These are phyloP conservation scores for Bubo blakistoni DNA, from an alignment of 2,113 vertebrate genomes.

Conservation along the genomic window DNA sequence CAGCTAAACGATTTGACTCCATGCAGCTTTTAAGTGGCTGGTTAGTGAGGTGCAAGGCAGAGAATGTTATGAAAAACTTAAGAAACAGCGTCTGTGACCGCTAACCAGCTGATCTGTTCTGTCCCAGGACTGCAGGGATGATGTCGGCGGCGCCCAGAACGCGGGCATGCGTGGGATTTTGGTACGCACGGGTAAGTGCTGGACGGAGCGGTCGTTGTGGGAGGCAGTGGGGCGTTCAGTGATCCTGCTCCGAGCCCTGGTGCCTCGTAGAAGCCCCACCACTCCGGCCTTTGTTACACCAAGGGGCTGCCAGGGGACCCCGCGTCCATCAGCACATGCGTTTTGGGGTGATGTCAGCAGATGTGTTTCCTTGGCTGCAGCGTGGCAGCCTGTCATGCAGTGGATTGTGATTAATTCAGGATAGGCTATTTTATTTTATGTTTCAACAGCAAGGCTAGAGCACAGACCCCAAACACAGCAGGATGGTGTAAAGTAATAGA, in stretches of 20 bases:
- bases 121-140: slow-evolving; percentile 88
- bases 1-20: not conserved
- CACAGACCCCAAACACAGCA: not conserved
- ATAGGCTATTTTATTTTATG: no score
- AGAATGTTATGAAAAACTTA: no score
- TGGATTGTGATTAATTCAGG: not conserved
- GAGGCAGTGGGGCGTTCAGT: not conserved
- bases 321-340: accelerated
- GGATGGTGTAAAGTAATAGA: not conserved
- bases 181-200: slow-evolving; percentile 85
- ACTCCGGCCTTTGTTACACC: no score
- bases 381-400: not conserved
- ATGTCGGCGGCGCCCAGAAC: slow-evolving; percentile 89
- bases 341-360: not conserved
- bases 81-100: not conserved
- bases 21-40: not conserved
- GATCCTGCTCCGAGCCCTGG: not conserved
- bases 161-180: slow-evolving; percentile 92
- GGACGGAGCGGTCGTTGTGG: accelerated
- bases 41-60: not conserved
- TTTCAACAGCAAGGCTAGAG: not conserved
- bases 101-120: not conserved
- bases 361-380: not conserved
- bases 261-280: not conserved
- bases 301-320: not conserved